Evolutionary conservation across 2,888 invertebrate species (phyloP).

Genomic region (Spodoptera picta): DNA sequence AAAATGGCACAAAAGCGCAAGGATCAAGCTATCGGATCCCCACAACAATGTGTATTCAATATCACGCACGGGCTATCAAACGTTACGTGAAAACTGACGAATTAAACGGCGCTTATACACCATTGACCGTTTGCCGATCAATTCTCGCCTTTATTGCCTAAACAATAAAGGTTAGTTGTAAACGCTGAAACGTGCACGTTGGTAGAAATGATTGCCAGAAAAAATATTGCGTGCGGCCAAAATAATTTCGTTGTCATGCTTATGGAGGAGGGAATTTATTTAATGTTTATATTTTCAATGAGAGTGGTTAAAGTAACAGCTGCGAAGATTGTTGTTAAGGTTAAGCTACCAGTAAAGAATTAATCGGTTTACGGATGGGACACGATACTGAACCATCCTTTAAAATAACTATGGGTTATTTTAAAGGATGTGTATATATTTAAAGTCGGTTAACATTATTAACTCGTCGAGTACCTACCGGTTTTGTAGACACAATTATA

Average conservation of each 20-base stretch:
- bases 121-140: constrained; percentile 48
- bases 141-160: constrained; percentile 50
- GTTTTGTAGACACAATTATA: too few relatives aligned
- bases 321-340: background rate
- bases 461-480: too few relatives aligned
- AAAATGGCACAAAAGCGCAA: background rate
- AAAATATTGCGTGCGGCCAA: constrained; percentile 68
- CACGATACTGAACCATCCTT: too few relatives aligned
- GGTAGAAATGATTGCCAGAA: constrained; percentile 66
- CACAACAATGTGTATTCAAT: constrained; percentile 60
- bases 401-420: too few relatives aligned
- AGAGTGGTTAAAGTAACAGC: background rate
- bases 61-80: constrained; percentile 70
- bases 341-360: background rate
- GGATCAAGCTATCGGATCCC: constrained; percentile 21
- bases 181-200: too few relatives aligned
- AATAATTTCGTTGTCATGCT: constrained; percentile 64
- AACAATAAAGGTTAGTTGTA: constrained; percentile 54
- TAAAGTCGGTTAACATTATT: too few relatives aligned
- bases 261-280: constrained; percentile 55
- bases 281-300: constrained; percentile 51
- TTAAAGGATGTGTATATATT: too few relatives aligned
- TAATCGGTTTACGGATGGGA: background rate
- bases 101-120: constrained; percentile 65
- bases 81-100: constrained; percentile 71